A percentile compares a stretch with the other conserved stretches of the same genome.
phyloP scores from a whole-genome alignment of 35 echinoderm and acorn worm species.

The Chiridota heheva region DNA sequence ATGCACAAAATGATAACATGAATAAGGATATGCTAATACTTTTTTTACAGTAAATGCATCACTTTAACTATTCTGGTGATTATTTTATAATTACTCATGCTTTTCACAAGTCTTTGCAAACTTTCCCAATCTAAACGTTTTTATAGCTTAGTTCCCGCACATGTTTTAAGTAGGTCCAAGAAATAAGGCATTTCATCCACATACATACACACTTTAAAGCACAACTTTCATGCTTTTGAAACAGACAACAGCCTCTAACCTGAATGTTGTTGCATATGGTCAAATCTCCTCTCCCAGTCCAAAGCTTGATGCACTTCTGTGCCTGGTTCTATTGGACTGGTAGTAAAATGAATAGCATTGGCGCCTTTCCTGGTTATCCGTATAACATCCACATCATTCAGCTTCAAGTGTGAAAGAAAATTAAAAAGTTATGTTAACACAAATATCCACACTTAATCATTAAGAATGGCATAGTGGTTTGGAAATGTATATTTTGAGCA shows the following conservation, averaged over 20 bases:
- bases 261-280: slow-evolving; percentile 99
- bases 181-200: no score
- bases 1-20: no score
- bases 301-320: slow-evolving; percentile 69
- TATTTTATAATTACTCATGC: no score
- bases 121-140: no score
- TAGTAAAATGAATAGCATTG: slow-evolving; percentile 83
- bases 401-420: slow-evolving; percentile 32
- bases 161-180: no score
- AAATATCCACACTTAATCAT: not conserved
- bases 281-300: slow-evolving; percentile 90
- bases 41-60: no score
- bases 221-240: no score
- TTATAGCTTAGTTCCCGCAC: no score
- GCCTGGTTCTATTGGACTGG: slow-evolving; percentile 49
- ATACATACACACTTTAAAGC: no score
- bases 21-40: no score
- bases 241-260: slow-evolving; percentile 44
- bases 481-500: not conserved
- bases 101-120: no score
- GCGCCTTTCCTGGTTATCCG: slow-evolving; percentile 71
- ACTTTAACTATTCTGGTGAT: no score
- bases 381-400: slow-evolving; percentile 77
- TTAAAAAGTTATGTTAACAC: not conserved
- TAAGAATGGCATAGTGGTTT: not conserved